These are phyloP conservation scores for Protosalanx chinensis DNA, from an alignment of 2,797 vertebrate species.

Conservation along the genomic window DNA sequence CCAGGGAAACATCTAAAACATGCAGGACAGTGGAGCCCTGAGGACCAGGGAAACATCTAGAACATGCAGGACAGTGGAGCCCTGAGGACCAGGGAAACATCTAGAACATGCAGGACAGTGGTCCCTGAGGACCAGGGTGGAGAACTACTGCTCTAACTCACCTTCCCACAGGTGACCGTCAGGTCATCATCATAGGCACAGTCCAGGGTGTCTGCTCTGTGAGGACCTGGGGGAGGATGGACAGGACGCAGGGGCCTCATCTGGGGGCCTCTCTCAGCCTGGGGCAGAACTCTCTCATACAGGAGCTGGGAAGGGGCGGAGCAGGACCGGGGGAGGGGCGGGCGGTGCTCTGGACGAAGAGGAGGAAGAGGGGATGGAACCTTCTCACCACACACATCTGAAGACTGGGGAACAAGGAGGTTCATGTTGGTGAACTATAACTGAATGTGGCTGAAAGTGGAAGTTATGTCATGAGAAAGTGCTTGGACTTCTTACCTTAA, in stretches of 20 bases:
- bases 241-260: no score
- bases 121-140: no score
- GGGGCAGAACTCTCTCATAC: not conserved
- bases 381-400: not conserved
- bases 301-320: not conserved
- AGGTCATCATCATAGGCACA: constrained; percentile 3
- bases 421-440: no score
- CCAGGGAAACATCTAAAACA: no score
- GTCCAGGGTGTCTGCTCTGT: not conserved
- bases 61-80: no score
- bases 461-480: not conserved
- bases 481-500: not conserved
- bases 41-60: no score
- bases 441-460: not conserved
- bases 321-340: not conserved
- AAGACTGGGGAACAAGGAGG: not conserved
- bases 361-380: constrained; percentile 2
- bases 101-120: no score
- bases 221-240: not conserved
- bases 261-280: not conserved
- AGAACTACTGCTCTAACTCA: no score
- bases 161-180: not conserved
- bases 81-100: no score
- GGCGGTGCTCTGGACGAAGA: no score
- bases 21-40: no score